Evolutionary conservation across 2,113 vertebrate species (phyloP).

Genomic region (Paramisgurnus dabryanus): DNA sequence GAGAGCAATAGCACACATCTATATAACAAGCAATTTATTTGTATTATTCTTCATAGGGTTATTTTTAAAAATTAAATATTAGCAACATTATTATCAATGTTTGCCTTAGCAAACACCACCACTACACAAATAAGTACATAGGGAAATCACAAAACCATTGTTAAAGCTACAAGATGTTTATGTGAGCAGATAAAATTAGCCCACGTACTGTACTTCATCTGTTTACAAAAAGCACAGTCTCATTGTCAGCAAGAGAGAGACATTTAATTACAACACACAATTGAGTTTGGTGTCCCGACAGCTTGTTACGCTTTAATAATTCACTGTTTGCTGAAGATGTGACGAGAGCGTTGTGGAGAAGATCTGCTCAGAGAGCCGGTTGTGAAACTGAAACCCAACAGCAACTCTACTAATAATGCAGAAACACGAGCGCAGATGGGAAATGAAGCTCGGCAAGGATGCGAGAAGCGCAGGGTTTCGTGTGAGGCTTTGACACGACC

Average conservation of each 20-base stretch:
- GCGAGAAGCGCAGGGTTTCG: background rate
- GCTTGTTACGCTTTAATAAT: constrained; percentile 73
- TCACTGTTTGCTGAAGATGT: constrained; percentile 57
- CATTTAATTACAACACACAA: constrained; percentile 66
- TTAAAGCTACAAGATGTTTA: constrained; percentile 15
- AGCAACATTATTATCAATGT: background rate
- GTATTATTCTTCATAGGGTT: no score
- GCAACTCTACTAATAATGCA: constrained; percentile 61
- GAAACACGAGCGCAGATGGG: constrained; percentile 42
- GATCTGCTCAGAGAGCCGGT: constrained; percentile 54
- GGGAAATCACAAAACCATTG: background rate
- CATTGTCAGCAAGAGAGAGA: constrained; percentile 28
- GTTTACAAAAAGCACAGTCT: background rate
- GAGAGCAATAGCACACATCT: no score
- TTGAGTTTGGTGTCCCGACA: constrained; percentile 62
- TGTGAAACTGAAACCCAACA: constrained; percentile 66
- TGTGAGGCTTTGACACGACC: background rate
- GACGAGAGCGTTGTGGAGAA: constrained; percentile 25
- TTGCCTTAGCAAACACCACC: background rate
- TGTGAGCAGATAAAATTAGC: background rate
- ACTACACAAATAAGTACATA: background rate
- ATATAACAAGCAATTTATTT: no score
- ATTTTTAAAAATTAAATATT: background rate
- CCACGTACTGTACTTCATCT: background rate
- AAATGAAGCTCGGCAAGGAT: constrained; percentile 43